These are phyloP conservation scores for Psylliodes chrysocephalus DNA, from an alignment of 2,888 invertebrate species.

Conservation along the genomic window DNA sequence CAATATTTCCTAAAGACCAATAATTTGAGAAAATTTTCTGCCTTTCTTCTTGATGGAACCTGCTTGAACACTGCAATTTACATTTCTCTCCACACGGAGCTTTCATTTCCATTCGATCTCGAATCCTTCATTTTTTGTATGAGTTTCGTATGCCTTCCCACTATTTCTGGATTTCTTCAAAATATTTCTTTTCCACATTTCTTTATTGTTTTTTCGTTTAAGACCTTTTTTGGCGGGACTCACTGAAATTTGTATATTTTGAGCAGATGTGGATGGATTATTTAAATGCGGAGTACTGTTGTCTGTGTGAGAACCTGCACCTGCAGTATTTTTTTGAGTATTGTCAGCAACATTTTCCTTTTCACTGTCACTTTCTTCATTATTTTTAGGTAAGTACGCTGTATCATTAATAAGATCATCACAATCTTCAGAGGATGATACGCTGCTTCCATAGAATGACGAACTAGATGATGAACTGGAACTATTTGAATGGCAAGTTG, in stretches of 20 bases:
- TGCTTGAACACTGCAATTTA: conserved; percentile 1
- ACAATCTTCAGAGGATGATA: too few species aligned
- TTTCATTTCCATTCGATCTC: conserved; percentile 5
- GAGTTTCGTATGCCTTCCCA: conserved; percentile 13
- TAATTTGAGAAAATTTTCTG: background rate
- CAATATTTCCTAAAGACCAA: conserved; percentile 1
- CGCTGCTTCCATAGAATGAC: too few species aligned
- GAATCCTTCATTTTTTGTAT: background rate
- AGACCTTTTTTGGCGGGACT: background rate
- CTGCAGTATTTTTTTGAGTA: too few species aligned
- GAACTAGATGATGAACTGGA: too few species aligned
- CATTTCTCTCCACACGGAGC: conserved; percentile 10
- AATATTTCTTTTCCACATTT: conserved; percentile 6
- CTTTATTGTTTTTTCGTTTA: background rate
- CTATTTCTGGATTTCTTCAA: conserved; percentile 3
- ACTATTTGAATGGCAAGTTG: too few species aligned
- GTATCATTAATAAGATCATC: too few species aligned
- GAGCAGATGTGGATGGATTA: background rate
- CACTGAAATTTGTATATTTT: background rate
- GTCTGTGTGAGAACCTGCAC: too few species aligned
- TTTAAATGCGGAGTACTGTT: too few species aligned
- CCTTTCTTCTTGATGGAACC: conserved; percentile 3
- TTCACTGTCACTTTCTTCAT: too few species aligned
- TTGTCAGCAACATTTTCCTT: too few species aligned
- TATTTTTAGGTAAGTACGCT: too few species aligned